phyloP scores from a whole-genome alignment of 2,113 vertebrate species.

The Callaeas wilsoni region DNA sequence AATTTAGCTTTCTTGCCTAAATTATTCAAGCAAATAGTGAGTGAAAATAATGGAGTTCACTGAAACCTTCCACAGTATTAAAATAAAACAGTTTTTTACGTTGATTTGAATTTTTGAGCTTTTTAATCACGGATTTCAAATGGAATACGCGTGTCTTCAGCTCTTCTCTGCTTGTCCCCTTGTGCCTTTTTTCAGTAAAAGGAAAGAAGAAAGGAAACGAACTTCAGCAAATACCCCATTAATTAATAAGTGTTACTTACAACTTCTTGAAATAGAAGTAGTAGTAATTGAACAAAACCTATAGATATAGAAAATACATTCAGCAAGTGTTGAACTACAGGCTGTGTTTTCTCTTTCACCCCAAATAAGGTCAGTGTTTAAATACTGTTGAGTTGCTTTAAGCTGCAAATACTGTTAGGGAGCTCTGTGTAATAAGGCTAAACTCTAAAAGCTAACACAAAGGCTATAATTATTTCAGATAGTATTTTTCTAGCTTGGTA shows the following conservation, averaged over 20 bases:
- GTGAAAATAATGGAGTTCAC: slow-evolving; percentile 98
- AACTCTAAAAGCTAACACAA: neutral
- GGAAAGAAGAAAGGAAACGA: slow-evolving; percentile 57
- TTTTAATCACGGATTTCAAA: slow-evolving; percentile 83
- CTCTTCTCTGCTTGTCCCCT: slow-evolving; percentile 61
- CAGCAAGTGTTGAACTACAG: neutral
- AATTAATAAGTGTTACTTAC: slow-evolving; percentile 69
- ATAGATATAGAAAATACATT: neutral
- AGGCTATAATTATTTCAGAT: neutral
- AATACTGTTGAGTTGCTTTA: neutral
- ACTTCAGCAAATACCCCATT: slow-evolving; percentile 67
- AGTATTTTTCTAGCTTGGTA: neutral
- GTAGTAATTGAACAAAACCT: slow-evolving; percentile 28
- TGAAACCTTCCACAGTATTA: slow-evolving; percentile 90
- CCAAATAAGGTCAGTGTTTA: neutral
- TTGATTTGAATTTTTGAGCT: slow-evolving; percentile 93
- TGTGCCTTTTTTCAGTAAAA: slow-evolving; percentile 55
- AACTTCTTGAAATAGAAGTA: slow-evolving; percentile 34
- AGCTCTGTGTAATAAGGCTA: neutral
- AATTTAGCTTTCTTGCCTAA: slow-evolving; percentile 96
- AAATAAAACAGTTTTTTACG: slow-evolving; percentile 89
- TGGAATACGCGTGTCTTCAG: slow-evolving; percentile 74
- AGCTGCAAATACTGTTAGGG: neutral
- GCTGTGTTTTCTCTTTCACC: neutral
- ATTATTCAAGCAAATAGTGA: slow-evolving; percentile 99